Conservation (phyloP, 2,113 vertebrate genomes). For the Stegostoma tigrinum region DNA sequence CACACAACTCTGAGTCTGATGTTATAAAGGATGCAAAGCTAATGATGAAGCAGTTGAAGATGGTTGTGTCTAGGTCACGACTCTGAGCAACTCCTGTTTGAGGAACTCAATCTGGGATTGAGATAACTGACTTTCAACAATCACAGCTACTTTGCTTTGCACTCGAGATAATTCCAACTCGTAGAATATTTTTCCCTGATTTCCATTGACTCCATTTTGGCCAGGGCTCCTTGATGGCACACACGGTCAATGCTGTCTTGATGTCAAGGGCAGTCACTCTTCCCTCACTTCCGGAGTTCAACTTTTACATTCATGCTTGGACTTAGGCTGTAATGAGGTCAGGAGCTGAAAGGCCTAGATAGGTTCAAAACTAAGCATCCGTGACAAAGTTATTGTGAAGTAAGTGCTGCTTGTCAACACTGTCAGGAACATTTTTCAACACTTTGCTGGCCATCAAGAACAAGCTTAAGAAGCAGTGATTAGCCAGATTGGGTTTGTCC, state of each 20-base stretch:
- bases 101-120: background rate
- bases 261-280: background rate
- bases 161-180: no score
- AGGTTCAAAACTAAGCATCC: background rate
- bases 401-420: background rate
- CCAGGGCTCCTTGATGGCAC: background rate
- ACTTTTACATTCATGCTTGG: background rate
- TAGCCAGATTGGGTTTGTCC: background rate
- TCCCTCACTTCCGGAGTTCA: background rate
- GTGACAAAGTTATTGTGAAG: background rate
- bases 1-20: no score
- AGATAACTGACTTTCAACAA: background rate
- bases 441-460: background rate
- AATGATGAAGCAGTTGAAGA: background rate
- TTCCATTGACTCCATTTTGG: background rate
- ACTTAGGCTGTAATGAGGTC: background rate
- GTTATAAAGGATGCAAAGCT: background rate
- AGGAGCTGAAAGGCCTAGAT: background rate
- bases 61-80: background rate
- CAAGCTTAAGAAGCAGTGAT: background rate
- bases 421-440: background rate
- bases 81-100: background rate
- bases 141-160: no score
- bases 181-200: background rate
- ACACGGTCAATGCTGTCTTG: background rate